Conservation (phyloP, 1,140 invertebrate species). For the Stenopsyche tienmushanensis region DNA sequence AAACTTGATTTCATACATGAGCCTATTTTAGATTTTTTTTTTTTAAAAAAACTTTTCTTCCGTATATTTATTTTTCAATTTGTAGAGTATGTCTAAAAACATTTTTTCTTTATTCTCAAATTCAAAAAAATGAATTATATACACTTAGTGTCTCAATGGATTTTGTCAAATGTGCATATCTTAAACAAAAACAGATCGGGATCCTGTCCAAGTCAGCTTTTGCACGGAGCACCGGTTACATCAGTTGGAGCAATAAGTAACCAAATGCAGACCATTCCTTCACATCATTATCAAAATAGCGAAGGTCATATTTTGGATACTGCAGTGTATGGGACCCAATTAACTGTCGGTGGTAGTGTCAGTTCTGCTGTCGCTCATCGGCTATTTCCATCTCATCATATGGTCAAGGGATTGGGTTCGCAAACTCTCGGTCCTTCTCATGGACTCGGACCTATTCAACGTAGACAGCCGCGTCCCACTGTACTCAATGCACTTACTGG, state of each 20-base stretch:
- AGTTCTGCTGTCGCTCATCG: slow-evolving; percentile 39
- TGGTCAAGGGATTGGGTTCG: slow-evolving; percentile 12
- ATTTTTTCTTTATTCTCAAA: no score
- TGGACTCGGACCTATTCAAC: slow-evolving; percentile 46
- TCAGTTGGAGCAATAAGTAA: slow-evolving; percentile 30
- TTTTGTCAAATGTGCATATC: background rate
- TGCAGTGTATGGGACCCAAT: slow-evolving; percentile 2
- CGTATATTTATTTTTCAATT: no score
- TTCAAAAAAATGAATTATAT: background rate
- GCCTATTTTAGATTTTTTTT: no score
- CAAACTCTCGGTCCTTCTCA: slow-evolving; percentile 46
- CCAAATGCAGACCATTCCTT: slow-evolving; percentile 7
- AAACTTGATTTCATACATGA: no score
- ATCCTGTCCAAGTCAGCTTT: slow-evolving; percentile 85
- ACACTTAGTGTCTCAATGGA: background rate
- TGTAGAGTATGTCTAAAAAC: no score
- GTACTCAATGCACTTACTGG: slow-evolving; percentile 44
- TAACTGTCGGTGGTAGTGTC: slow-evolving; percentile 29
- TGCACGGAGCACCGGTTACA: slow-evolving; percentile 62
- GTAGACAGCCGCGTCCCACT: slow-evolving; percentile 60
- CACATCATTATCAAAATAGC: slow-evolving; percentile 1
- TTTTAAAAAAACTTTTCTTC: no score
- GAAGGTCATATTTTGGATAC: slow-evolving; percentile 7
- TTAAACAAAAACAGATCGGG: slow-evolving; percentile 77
- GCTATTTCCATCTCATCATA: slow-evolving; percentile 29